Evolutionary conservation across 2,888 invertebrate genomes (phyloP).

Genomic region (Eupithecia insigniata): DNA sequence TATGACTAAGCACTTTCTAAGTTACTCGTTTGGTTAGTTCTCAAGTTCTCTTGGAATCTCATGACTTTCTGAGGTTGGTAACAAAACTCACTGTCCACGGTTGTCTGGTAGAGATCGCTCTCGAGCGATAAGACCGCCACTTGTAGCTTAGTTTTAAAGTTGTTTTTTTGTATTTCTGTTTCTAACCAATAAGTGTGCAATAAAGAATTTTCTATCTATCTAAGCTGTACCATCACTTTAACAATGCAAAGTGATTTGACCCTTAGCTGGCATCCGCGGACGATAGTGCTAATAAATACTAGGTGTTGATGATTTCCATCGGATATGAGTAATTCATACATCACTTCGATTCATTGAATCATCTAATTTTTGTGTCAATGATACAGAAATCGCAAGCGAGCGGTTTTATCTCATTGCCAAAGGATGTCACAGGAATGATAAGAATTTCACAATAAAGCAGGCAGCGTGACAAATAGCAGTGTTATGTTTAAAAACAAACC

Average conservation of each 20-base stretch:
- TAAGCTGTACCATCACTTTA: neutral
- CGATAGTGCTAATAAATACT: neutral
- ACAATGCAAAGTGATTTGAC: conserved; percentile 1
- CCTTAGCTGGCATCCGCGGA: neutral
- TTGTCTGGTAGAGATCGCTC: too few species aligned
- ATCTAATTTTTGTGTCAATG: conserved; percentile 17
- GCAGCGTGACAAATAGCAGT: conserved; percentile 13
- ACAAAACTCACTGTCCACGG: too few species aligned
- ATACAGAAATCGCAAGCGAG: conserved; percentile 36
- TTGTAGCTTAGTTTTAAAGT: too few species aligned
- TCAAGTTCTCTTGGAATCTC: too few species aligned
- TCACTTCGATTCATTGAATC: conserved; percentile 20
- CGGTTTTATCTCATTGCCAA: conserved; percentile 45
- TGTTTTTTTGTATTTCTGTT: too few species aligned
- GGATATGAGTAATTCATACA: conserved; percentile 14
- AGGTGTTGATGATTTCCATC: neutral
- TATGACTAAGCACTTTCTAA: too few species aligned
- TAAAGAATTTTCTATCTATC: too few species aligned
- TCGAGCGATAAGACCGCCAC: too few species aligned
- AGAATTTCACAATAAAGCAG: conserved; percentile 42
- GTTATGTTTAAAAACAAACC: neutral
- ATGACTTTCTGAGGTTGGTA: too few species aligned
- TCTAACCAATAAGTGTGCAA: too few species aligned
- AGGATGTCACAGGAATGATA: conserved; percentile 43
- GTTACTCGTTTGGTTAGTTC: too few species aligned